Conservation (phyloP, 2,113 vertebrate species). For the Herpailurus yagouaroundi region DNA sequence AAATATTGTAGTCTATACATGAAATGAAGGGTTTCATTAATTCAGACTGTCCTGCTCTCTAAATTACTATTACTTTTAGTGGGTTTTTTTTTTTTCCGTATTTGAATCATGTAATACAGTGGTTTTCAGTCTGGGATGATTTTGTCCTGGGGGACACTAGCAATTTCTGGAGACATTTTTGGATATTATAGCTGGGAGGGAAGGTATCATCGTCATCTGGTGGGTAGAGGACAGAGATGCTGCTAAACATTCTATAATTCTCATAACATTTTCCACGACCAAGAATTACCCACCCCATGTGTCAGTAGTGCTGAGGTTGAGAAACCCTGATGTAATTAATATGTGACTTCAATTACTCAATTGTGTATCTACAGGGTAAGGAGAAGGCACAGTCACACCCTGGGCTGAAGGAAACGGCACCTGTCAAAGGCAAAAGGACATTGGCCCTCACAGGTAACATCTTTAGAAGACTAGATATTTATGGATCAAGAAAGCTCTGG, state of each 20-base stretch:
- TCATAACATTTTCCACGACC: background rate
- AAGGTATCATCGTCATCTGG: background rate
- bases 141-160: background rate
- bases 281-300: too few species aligned
- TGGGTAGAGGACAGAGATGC: background rate
- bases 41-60: background rate
- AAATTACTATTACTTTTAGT: background rate
- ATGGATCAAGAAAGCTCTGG: background rate
- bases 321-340: background rate
- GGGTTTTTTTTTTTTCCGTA: background rate
- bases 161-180: background rate
- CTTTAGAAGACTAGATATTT: background rate
- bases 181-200: background rate
- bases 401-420: constrained; percentile 82
- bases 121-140: background rate
- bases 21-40: background rate
- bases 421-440: constrained; percentile 88
- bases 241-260: background rate
- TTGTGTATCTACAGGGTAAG: constrained; percentile 80
- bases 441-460: constrained; percentile 88
- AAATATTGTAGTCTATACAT: background rate
- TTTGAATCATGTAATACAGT: background rate
- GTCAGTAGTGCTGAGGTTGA: background rate
- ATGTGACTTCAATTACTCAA: background rate
- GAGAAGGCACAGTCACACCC: constrained; percentile 86